Evolutionary conservation across 2,888 invertebrate species (phyloP).

Genomic region (Anoncus sp.): DNA sequence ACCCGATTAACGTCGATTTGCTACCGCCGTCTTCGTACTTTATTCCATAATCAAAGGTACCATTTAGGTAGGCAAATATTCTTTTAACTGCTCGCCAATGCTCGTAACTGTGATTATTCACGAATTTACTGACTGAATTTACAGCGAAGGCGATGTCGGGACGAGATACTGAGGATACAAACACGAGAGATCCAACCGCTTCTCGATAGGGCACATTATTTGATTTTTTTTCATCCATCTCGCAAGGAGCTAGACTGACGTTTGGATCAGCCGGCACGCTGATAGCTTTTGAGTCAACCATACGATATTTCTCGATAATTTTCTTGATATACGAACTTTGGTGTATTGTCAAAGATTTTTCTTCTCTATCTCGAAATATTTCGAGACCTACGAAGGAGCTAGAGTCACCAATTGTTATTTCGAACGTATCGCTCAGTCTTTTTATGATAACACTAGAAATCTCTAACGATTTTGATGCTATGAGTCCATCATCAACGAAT

Average conservation of each 20-base stretch:
- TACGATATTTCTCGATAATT: too few species aligned
- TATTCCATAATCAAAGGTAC: background rate
- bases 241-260: conserved; percentile 1
- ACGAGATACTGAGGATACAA: conserved; percentile 57
- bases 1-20: too few species aligned
- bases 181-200: conserved; percentile 59
- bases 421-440: conserved; percentile 45
- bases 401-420: conserved; percentile 57
- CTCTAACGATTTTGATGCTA: background rate
- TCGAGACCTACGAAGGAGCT: conserved; percentile 56
- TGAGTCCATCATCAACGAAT: conserved; percentile 6
- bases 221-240: background rate
- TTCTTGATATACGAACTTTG: too few species aligned
- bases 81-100: background rate
- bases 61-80: too few species aligned
- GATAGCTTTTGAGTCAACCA: background rate
- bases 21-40: too few species aligned
- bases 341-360: conserved; percentile 17
- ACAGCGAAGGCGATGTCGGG: conserved; percentile 52
- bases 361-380: conserved; percentile 31
- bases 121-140: conserved; percentile 17
- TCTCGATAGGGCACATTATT: conserved; percentile 10
- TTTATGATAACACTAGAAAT: too few species aligned
- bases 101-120: conserved; percentile 16
- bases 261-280: conserved; percentile 3